Evolutionary conservation across 92 coral and sea anemone species (phyloP), one percentile per base, ranked within the genome.

Genomic region (Epizoanthus scotinus): DNA sequence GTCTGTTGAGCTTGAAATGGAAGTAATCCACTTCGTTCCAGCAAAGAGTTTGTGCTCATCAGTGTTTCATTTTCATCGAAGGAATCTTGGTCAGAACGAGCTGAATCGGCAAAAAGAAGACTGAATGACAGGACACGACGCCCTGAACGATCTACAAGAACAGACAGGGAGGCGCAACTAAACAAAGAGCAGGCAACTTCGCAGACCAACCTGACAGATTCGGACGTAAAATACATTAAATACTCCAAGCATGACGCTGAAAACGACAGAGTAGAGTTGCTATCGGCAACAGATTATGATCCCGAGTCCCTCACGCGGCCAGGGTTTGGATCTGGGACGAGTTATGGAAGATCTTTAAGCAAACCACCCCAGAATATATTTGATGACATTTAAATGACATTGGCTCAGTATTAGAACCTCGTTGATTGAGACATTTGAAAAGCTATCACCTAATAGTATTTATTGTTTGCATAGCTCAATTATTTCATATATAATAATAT

Each of bases 281-380:
- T 95, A 34, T 88, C 98, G 10, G 98, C 93, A 13, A 73, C 91
- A 6, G 99, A 96, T 40, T 92, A 96, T 73, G 92, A 93, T 70
- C 83, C 89, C 17, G 78, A 89, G 38, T 85, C 89, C 62, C 75
- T 72, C 29, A 36, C 83, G 34, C 85, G 91, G 40, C 80, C 89
- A 25, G 88, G 82, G 47, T 82, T 77, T 72, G 85, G 84, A 31
- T 77, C 70, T 27, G 78, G 82, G 26, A 58, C 91, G 15, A 89
- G 95, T 49, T 90, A 70, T 71, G 87, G 92, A 7, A 73, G 90
- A 77, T 89, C 95, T 18, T 79, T 91, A 15, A 77, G 87, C 8
- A 83, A 89, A 85, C 94, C 92, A 67, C 99, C 99, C 3, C 94
- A 93, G 82, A 96, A 96, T 80, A 85, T 96, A 42, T 96, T 96